Evolutionary conservation across 1,140 invertebrate species (phyloP).

Genomic region (Hormaphis cornu): DNA sequence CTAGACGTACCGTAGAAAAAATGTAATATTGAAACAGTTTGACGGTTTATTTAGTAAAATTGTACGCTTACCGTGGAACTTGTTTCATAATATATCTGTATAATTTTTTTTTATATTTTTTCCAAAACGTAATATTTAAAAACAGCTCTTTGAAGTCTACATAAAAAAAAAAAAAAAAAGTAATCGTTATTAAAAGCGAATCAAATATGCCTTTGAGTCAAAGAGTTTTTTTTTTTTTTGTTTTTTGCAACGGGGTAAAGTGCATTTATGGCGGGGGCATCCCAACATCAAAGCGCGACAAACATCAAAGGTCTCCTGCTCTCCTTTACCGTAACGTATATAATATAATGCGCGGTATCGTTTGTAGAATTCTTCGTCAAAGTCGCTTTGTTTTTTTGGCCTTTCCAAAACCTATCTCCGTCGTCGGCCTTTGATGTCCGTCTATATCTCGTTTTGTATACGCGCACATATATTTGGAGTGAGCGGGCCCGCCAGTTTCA

Average conservation of each 20-base stretch:
- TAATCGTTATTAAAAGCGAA: slow-evolving; percentile 30
- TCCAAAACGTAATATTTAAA: slow-evolving; percentile 1
- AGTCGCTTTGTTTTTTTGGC: slow-evolving; percentile 29
- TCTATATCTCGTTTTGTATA: slow-evolving; percentile 29
- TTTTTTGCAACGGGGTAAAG: slow-evolving; percentile 29
- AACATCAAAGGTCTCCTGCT: slow-evolving; percentile 27
- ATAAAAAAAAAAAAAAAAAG: no score
- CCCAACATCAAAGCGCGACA: slow-evolving; percentile 13
- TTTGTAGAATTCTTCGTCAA: slow-evolving; percentile 18
- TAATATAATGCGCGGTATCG: slow-evolving; percentile 25
- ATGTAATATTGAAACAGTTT: no score
- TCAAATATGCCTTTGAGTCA: slow-evolving; percentile 32
- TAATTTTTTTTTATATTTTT: no score
- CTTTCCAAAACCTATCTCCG: slow-evolving; percentile 24
- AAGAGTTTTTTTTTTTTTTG: no score
- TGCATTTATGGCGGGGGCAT: slow-evolving; percentile 25
- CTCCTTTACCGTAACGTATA: slow-evolving; percentile 11
- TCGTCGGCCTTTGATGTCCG: slow-evolving; percentile 25
- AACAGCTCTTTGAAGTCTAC: slow-evolving; percentile 12
- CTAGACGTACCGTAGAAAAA: no score
- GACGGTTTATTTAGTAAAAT: no score
- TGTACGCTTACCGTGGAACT: no score
- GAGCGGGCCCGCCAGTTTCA: slow-evolving; percentile 26
- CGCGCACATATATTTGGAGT: slow-evolving; percentile 30
- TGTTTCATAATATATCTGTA: neutral